A percentile compares a stretch with the other conserved stretches of the same genome.
These are phyloP conservation scores for Mystacornis crossleyi DNA, from an alignment of 2,113 vertebrate genomes.

Conservation along the genomic window DNA sequence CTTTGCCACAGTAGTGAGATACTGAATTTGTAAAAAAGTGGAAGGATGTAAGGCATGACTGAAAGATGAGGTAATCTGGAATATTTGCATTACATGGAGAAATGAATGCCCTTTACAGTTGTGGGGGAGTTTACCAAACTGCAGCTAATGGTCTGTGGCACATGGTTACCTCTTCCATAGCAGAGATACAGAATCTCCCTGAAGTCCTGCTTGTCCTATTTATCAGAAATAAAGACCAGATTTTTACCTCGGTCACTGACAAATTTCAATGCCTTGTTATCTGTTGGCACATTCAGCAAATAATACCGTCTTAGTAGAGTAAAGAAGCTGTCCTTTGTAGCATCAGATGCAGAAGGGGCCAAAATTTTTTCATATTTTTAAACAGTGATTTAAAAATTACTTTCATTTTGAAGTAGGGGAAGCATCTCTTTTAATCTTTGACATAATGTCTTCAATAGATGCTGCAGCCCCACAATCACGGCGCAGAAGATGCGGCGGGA, in stretches of 20 bases:
- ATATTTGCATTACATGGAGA: neutral
- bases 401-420: neutral
- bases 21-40: neutral
- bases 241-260: neutral
- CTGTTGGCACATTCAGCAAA: neutral
- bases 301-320: neutral
- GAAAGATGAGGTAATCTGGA: neutral
- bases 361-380: neutral
- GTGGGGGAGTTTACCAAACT: neutral
- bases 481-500: neutral
- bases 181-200: neutral
- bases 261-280: neutral
- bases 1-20: neutral
- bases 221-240: neutral
- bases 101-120: neutral
- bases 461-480: neutral
- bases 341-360: neutral
- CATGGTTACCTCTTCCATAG: neutral
- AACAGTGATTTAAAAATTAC: neutral
- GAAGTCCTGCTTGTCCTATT: neutral
- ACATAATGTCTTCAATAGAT: neutral
- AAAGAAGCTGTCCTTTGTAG: neutral
- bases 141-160: neutral
- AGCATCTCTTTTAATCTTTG: neutral
- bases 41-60: neutral